Evolutionary conservation across 1,140 invertebrate species (phyloP), one percentile per base, ranked within the genome.

Genomic region (Lucilia sericata): DNA sequence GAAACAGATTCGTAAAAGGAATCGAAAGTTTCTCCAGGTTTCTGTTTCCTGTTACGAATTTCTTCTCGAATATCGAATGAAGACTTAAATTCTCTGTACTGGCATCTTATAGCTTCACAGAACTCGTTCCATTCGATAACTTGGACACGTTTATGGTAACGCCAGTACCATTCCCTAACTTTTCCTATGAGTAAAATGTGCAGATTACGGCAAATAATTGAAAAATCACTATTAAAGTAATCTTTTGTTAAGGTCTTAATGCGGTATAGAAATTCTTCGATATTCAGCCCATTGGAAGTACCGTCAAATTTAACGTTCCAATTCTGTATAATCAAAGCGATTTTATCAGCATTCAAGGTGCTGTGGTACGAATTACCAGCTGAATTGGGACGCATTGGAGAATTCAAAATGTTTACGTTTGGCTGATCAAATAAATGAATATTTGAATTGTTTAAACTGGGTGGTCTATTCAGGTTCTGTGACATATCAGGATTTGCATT

Each of bases 251-350:
- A 82, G 7, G 13, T 51, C 60, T 13, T 51, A 13, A 82, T 34
- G 12, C 81, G 19, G 30, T 82, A 82, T 65, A 82, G 21, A 82
- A 82, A 82, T 30, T 82, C 81, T 19, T 82, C 81, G 12, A 82
- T 49, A 25, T 19, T 21, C 30, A 82, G 9, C 5, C 81, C 81
- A 82, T 65, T 82, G 8, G n/a, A 12, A 12, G 81, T 49, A 10
- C 81, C 81, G 60, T 82, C 81, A 82, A 55, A 82, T 60, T 60
- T 25, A 7, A 82, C 8, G 14, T 82, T 60, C 81, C 51, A 55
- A 34, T 34, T 60, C 49, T 34, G 42, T 8, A 42, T 42, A 42
- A 42, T 42, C 10, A 42, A 42, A 8, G 42, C 5, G 42, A 42
- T 42, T 60, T 60, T 60, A 60, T 60, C 51, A 42, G 42, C 42